These are phyloP conservation scores for Mesoclemmys tuberculata DNA, from an alignment of 2,113 vertebrate species.

Conservation along the genomic window DNA sequence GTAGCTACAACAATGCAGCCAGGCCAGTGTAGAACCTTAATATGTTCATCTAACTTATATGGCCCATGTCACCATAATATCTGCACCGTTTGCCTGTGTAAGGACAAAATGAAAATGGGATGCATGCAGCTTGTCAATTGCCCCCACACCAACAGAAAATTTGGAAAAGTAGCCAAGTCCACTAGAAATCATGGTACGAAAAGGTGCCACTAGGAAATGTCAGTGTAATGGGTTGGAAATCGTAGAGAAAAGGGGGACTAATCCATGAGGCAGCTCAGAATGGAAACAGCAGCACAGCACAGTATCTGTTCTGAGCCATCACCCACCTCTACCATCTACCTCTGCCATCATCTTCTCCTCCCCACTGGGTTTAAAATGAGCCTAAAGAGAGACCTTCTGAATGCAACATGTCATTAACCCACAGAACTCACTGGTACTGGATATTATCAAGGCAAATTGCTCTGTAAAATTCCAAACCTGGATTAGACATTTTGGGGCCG, in stretches of 20 bases:
- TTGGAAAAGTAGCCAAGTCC: neutral
- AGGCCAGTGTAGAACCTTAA: neutral
- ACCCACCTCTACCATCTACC: neutral
- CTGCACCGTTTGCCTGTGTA: neutral
- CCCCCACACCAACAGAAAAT: neutral
- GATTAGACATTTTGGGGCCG: neutral
- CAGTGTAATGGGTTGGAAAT: neutral
- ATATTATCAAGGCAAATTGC: fast-evolving
- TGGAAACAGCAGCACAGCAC: neutral
- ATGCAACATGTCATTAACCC: neutral
- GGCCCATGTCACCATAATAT: neutral
- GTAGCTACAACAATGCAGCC: neutral
- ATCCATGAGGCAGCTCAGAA: neutral
- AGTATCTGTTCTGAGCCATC: neutral
- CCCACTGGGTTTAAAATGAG: neutral
- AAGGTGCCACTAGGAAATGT: neutral
- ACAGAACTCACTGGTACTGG: neutral
- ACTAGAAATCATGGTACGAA: neutral
- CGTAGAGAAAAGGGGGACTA: neutral
- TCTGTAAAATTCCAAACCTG: neutral
- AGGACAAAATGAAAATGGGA: neutral
- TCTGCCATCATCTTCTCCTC: neutral
- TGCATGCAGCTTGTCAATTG: fast-evolving
- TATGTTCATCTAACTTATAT: neutral
- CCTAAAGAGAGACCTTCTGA: fast-evolving